A percentile compares a stretch with the other conserved stretches of the same genome.
phyloP scores from a whole-genome alignment of 1,140 invertebrate species.

The Plectus sambesii region DNA sequence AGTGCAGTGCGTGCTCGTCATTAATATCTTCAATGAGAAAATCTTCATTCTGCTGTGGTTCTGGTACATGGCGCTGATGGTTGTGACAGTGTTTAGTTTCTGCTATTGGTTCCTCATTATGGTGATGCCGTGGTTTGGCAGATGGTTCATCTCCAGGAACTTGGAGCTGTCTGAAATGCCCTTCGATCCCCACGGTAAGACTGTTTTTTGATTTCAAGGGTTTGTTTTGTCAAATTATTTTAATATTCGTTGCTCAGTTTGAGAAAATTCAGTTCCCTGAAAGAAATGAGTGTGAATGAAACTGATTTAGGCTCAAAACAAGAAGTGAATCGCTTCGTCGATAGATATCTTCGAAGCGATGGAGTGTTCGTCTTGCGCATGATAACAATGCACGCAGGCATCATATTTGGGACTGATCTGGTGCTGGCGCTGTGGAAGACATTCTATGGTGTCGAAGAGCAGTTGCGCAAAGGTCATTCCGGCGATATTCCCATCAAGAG shows the following conservation, averaged over 20 bases:
- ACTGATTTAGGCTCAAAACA: slow-evolving; percentile 23
- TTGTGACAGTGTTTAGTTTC: slow-evolving; percentile 45
- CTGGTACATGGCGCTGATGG: slow-evolving; percentile 50
- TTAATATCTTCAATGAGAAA: slow-evolving; percentile 54
- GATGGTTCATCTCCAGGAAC: slow-evolving; percentile 33
- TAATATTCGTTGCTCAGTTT: too few relatives aligned
- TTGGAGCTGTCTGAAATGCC: slow-evolving; percentile 38
- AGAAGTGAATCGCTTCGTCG: slow-evolving; percentile 43
- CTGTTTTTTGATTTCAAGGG: too few relatives aligned
- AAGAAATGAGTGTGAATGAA: too few relatives aligned
- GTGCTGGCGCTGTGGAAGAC: slow-evolving; percentile 34
- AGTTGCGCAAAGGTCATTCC: too few relatives aligned
- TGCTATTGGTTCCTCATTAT: slow-evolving; percentile 35
- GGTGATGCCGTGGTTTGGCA: slow-evolving; percentile 28
- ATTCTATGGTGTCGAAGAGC: slow-evolving; percentile 26
- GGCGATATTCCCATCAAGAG: too few relatives aligned
- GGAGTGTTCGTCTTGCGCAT: slow-evolving; percentile 51
- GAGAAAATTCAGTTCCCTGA: too few relatives aligned
- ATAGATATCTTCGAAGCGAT: slow-evolving; percentile 50
- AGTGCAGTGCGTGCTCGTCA: slow-evolving; percentile 51
- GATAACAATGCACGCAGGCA: slow-evolving; percentile 46
- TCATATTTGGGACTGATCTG: slow-evolving; percentile 44
- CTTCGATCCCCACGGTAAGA: slow-evolving; percentile 32
- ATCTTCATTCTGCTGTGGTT: slow-evolving; percentile 54
- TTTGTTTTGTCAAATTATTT: too few relatives aligned